Evolutionary conservation across 2,113 vertebrate species (phyloP).

Genomic region (Platichthys stellatus): DNA sequence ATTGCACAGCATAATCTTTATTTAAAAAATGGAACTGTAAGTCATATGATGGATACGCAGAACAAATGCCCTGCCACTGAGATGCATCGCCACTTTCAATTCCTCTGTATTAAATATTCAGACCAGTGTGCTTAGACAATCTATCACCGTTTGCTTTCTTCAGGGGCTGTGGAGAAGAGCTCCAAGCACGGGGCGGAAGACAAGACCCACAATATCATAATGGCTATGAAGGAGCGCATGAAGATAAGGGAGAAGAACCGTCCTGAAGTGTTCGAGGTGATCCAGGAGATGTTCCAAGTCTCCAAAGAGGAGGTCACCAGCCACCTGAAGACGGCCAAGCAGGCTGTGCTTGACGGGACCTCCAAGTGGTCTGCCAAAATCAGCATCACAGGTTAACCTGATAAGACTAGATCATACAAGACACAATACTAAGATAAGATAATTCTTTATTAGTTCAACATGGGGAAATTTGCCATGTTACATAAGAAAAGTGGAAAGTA

Average conservation of each 20-base stretch:
- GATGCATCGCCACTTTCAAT: neutral
- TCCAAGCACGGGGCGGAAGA: slow-evolving; percentile 98
- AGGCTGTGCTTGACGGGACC: slow-evolving; percentile 95
- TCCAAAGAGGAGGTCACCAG: slow-evolving; percentile 91
- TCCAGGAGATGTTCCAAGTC: slow-evolving; percentile 95
- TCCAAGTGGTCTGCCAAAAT: slow-evolving; percentile 99
- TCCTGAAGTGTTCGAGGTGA: slow-evolving; percentile 95
- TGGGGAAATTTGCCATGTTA: too few relatives aligned
- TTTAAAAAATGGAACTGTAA: neutral
- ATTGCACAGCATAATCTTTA: neutral
- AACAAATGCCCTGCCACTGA: neutral
- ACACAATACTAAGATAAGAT: too few relatives aligned
- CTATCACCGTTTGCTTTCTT: slow-evolving; percentile 1
- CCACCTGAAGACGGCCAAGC: slow-evolving; percentile 93
- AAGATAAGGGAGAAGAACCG: slow-evolving; percentile 96
- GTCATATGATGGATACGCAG: neutral
- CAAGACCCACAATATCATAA: slow-evolving; percentile 98
- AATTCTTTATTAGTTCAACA: too few relatives aligned
- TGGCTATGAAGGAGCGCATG: slow-evolving; percentile 99
- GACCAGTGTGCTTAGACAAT: too few relatives aligned
- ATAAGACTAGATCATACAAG: neutral
- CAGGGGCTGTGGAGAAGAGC: slow-evolving; percentile 98
- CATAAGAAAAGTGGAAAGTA: too few relatives aligned
- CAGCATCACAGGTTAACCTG: slow-evolving; percentile 91
- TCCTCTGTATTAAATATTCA: neutral